These are phyloP conservation scores for Catharus ustulatus DNA, from an alignment of 2,797 vertebrate genomes.

Conservation along the genomic window DNA sequence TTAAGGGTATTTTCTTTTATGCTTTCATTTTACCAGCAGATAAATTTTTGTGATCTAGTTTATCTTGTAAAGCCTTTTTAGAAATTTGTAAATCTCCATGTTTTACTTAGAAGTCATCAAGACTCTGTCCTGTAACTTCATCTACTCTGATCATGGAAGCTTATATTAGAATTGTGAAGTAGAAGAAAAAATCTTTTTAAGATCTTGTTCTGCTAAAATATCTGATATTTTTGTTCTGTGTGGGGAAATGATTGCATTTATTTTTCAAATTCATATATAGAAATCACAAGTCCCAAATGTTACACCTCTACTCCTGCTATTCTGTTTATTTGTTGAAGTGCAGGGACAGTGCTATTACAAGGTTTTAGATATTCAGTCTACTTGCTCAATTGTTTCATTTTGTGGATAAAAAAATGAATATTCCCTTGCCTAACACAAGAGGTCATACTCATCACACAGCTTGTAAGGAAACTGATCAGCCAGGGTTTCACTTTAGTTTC, in stretches of 20 bases:
- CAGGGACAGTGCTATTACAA: not conserved
- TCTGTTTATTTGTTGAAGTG: not conserved
- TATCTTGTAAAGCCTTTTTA: not conserved
- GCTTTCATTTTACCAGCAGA: not conserved
- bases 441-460: slow-evolving; percentile 71
- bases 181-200: not conserved
- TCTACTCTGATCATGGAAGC: not conserved
- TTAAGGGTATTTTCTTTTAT: not conserved
- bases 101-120: not conserved
- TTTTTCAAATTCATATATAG: not conserved
- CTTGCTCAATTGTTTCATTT: not conserved
- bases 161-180: not conserved
- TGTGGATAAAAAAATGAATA: slow-evolving; percentile 23
- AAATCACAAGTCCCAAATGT: not conserved
- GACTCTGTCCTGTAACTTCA: not conserved
- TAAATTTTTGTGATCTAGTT: not conserved
- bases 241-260: not conserved
- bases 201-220: not conserved
- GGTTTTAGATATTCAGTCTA: not conserved
- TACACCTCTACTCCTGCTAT: not conserved
- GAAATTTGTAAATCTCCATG: not conserved
- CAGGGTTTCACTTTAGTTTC: slow-evolving; percentile 12
- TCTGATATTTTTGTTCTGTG: not conserved
- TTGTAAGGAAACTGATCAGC: not conserved
- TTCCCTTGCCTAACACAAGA: slow-evolving; percentile 74